phyloP scores from a whole-genome alignment of 2,797 vertebrate species.

The Chromis chromis region DNA sequence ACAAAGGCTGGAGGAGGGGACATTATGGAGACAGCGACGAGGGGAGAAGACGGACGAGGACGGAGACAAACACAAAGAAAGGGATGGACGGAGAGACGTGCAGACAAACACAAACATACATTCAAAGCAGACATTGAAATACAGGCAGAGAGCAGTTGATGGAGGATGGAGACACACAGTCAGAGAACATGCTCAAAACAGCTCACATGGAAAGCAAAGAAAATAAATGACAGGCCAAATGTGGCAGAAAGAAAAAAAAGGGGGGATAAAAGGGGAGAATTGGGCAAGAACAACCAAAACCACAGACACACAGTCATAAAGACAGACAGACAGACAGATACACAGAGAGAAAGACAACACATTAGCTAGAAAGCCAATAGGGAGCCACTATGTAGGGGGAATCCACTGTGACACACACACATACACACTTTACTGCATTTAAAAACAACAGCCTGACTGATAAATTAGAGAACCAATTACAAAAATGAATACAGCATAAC shows the following conservation, averaged over 20 bases:
- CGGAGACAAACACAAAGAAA: slow-evolving; percentile 62
- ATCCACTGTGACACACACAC: slow-evolving; percentile 76
- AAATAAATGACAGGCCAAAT: slow-evolving; percentile 57
- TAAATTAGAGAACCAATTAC: slow-evolving; percentile 25
- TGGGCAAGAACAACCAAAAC: slow-evolving; percentile 45
- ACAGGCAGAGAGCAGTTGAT: slow-evolving; percentile 48
- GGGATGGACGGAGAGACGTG: slow-evolving; percentile 48
- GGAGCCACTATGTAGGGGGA: slow-evolving; percentile 75
- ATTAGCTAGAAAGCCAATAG: slow-evolving; percentile 81
- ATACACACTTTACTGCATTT: slow-evolving; percentile 43
- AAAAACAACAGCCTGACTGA: slow-evolving; percentile 38
- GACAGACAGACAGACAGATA: slow-evolving; percentile 72
- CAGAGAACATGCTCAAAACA: slow-evolving; percentile 59
- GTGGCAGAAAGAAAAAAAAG: slow-evolving; percentile 33
- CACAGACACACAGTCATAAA: slow-evolving; percentile 74
- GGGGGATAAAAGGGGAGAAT: slow-evolving; percentile 3
- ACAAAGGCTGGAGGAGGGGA: slow-evolving; percentile 92
- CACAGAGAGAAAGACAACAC: slow-evolving; percentile 85
- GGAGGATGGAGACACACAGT: slow-evolving; percentile 29
- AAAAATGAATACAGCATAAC: slow-evolving; percentile 21
- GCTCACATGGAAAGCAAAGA: slow-evolving; percentile 52
- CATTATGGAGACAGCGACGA: slow-evolving; percentile 76
- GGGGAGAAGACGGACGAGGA: slow-evolving; percentile 55
- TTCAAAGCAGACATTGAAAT: slow-evolving; percentile 72
- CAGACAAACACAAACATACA: slow-evolving; percentile 64